phyloP scores from a whole-genome alignment of 1,140 invertebrate genomes.

The Pseudobourletiella spinata region DNA sequence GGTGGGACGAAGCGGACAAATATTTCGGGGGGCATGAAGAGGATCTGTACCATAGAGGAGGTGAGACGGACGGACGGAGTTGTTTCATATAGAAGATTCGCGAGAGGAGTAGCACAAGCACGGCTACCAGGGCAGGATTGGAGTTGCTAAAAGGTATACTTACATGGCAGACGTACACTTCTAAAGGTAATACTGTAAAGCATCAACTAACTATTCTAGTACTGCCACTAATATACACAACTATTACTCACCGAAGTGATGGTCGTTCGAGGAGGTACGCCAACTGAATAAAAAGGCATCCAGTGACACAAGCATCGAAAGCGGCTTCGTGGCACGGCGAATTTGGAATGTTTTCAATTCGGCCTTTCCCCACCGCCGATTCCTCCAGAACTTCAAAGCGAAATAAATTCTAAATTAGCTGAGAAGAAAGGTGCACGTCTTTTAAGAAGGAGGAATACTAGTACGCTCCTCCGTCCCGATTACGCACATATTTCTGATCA shows the following conservation, averaged over 20 bases:
- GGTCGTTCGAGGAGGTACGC: conserved; percentile 44
- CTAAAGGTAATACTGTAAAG: too few species aligned
- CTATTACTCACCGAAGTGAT: conserved; percentile 34
- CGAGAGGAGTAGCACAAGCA: too few species aligned
- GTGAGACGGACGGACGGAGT: too few species aligned
- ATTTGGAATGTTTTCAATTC: background rate
- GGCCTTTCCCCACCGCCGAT: background rate
- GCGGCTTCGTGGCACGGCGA: conserved; percentile 58
- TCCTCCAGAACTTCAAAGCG: background rate
- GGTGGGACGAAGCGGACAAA: too few species aligned
- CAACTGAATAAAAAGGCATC: conserved; percentile 53
- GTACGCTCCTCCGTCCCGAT: background rate
- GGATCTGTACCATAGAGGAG: too few species aligned
- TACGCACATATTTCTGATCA: background rate
- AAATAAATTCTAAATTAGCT: background rate
- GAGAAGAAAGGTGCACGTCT: background rate
- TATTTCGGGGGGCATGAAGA: too few species aligned
- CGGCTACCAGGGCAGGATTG: too few species aligned
- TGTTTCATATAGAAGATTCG: too few species aligned
- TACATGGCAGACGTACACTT: too few species aligned
- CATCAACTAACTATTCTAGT: too few species aligned
- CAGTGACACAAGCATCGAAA: conserved; percentile 64
- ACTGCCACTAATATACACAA: too few species aligned
- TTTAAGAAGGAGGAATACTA: background rate
- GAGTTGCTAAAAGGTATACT: too few species aligned